Base-by-base conservation (phyloP, 1,140 invertebrate genomes). In the Temnothorax curvispinosus region DNA sequence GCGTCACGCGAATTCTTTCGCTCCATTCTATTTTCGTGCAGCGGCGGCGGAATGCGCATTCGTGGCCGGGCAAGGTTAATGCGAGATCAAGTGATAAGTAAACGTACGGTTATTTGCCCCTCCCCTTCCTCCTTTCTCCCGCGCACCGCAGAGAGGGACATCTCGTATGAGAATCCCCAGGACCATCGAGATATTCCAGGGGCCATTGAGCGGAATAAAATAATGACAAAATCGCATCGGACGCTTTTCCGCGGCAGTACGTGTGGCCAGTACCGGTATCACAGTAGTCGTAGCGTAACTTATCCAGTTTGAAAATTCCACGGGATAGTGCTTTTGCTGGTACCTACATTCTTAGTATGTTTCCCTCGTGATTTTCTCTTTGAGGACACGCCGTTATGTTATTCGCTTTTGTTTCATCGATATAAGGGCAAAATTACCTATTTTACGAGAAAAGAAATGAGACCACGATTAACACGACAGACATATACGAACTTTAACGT, bases 261-360 rank as follows among this genome's bases (percentile, higher is more conserved):
- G 75, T 67, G 86, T 58, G 32, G 52, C 47, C 76, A 72, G 86
- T 86, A 84, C 60, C 64, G 62, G 27, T 1, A 27, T 56, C 58
- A 52, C 21, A 44, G 52, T 6, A 54, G 21, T 74, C 54, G 69
- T 60, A 50, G 67, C 62, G 58, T 87, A 89, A 85, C 75, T 89
- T 85, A 80, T 80, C 84, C 88, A 71, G 75, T 87, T 87, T 67
- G 78, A 89, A 85, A 91, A 90, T 91, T 89, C 80, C 62, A 18
- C 35, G 71, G 44, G 89, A 72, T 91, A 91, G 90, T 91, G 90
- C 89, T 90, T 91, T 91, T 62, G 84, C 89, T 88, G 56, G 90
- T 91, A 90, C 54, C 75, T 47, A 76, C 87, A 81, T 86, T 88
- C 76, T 71, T 62, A 65, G 77, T 88, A 90, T 58, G 84, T 88